These are phyloP conservation scores for Dascyllus trimaculatus DNA, from an alignment of 2,113 vertebrate species.

Conservation along the genomic window DNA sequence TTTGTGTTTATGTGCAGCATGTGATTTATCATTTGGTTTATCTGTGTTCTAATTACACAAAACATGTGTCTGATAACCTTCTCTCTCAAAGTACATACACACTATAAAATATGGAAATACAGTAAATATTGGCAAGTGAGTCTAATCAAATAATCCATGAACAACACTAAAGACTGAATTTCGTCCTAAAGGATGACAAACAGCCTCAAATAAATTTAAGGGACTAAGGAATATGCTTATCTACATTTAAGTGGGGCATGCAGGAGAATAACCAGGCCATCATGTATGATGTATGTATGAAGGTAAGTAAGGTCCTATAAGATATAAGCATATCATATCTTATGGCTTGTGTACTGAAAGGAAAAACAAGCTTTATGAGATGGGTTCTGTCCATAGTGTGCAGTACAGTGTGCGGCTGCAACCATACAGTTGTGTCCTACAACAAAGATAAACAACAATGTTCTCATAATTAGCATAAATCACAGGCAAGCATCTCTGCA, in stretches of 20 bases:
- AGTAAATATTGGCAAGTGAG: neutral
- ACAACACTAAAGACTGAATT: neutral
- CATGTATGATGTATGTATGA: neutral
- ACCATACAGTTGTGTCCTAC: neutral
- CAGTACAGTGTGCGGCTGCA: neutral
- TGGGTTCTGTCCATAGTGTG: neutral
- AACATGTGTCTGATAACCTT: neutral
- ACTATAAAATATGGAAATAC: neutral
- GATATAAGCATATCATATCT: neutral
- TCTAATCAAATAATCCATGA: neutral
- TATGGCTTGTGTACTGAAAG: neutral
- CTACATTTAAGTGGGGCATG: neutral
- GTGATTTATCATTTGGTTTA: neutral
- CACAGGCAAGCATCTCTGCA: neutral
- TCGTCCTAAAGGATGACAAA: neutral
- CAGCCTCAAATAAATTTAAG: neutral
- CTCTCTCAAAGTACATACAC: neutral
- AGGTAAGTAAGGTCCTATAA: too few relatives aligned
- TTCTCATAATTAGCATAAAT: slow-evolving; percentile 19
- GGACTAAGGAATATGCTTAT: neutral
- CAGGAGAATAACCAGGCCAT: neutral
- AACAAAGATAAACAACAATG: neutral
- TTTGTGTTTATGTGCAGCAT: neutral
- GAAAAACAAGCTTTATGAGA: neutral
- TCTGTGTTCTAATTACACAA: slow-evolving; percentile 1